Evolutionary conservation across 37 sponge, comb jelly and placozoan genomes (phyloP).

Genomic region (Mnemiopsis leidyi): DNA sequence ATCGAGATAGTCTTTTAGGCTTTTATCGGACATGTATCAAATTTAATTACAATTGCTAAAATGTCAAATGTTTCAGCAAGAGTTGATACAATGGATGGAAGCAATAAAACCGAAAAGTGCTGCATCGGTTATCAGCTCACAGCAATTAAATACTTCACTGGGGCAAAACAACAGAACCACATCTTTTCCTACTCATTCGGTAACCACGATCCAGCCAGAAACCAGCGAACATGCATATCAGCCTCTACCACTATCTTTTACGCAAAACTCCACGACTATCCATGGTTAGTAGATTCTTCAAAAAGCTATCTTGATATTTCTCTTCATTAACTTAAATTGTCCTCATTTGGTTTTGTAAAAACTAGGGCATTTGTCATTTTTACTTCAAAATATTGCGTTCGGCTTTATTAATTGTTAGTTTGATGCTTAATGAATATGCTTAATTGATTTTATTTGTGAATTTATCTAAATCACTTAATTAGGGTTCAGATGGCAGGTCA

Average conservation of each 20-base stretch:
- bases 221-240: not conserved
- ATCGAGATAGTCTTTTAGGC: too few relatives aligned
- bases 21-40: too few relatives aligned
- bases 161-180: not conserved
- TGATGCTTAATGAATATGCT: too few relatives aligned
- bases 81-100: constrained; percentile 48
- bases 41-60: too few relatives aligned
- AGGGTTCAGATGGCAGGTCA: constrained; percentile 18
- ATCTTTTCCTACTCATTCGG: not conserved
- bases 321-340: too few relatives aligned
- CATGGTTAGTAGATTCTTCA: not conserved
- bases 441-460: too few relatives aligned
- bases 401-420: too few relatives aligned
- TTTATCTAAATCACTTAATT: too few relatives aligned
- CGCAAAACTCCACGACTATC: not conserved
- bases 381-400: too few relatives aligned
- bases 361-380: too few relatives aligned
- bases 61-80: not conserved
- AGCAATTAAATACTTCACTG: not conserved
- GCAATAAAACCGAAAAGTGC: constrained; percentile 35
- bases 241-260: not conserved
- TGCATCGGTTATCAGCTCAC: not conserved
- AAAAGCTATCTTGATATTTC: too few relatives aligned
- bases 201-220: not conserved
- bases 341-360: too few relatives aligned